These are phyloP conservation scores for Corythornis vintsioides DNA, from an alignment of 2,113 vertebrate genomes.

Conservation along the genomic window DNA sequence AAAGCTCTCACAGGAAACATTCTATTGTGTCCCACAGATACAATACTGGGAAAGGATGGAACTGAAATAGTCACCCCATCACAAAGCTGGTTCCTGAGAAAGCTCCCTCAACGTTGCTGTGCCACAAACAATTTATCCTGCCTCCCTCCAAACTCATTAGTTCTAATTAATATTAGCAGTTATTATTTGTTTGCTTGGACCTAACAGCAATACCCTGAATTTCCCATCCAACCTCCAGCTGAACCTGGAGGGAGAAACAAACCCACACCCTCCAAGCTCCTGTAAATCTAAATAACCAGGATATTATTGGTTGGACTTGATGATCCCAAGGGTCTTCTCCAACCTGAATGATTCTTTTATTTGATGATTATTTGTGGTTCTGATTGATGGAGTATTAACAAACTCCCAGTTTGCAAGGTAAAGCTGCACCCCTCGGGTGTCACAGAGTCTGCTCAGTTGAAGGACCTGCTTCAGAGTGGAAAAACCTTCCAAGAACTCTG, in stretches of 20 bases:
- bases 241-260: background rate
- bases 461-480: background rate
- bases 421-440: background rate
- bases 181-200: background rate
- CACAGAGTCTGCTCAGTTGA: background rate
- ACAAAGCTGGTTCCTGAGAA: slow-evolving; percentile 36
- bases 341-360: no score
- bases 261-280: background rate
- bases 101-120: background rate
- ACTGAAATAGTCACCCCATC: slow-evolving; percentile 40
- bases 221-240: background rate
- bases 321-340: no score
- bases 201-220: background rate
- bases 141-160: background rate
- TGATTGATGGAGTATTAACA: background rate
- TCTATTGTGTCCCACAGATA: slow-evolving; percentile 71
- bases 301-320: background rate
- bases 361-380: background rate
- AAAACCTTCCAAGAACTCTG: background rate
- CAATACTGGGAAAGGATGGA: slow-evolving; percentile 77
- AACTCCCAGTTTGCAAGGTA: background rate
- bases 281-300: background rate
- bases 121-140: background rate
- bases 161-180: background rate
- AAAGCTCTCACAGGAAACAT: slow-evolving; percentile 64